Percentiles rank a stretch among this genome's conserved stretches.
phyloP scores from a whole-genome alignment of 2,888 invertebrate genomes.

The Caenorhabditis sp. region DNA sequence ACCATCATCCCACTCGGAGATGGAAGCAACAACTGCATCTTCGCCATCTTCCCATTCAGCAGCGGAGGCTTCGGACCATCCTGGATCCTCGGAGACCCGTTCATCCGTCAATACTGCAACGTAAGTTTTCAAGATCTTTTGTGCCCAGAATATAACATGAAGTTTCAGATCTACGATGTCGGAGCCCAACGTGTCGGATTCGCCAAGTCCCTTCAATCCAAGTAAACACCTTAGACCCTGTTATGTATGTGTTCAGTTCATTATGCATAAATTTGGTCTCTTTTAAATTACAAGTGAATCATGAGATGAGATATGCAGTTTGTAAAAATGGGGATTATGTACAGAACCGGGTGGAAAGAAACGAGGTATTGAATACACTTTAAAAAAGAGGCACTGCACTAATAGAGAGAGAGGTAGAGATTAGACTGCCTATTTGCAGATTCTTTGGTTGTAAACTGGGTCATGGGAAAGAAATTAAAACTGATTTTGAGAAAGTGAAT shows the following conservation, averaged over 20 bases:
- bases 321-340: conserved; percentile 31
- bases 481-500: conserved; percentile 2
- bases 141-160: not conserved
- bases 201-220: conserved; percentile 71
- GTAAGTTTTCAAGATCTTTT: conserved; percentile 32
- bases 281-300: conserved; percentile 36
- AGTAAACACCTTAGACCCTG: conserved; percentile 38
- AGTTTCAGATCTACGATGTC: conserved; percentile 71
- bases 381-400: conserved; percentile 39
- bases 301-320: conserved; percentile 17
- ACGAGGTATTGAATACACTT: conserved; percentile 40
- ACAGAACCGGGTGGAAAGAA: conserved; percentile 31
- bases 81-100: conserved; percentile 76
- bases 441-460: conserved; percentile 17
- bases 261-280: conserved; percentile 57
- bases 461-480: conserved; percentile 37
- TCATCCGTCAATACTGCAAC: conserved; percentile 74
- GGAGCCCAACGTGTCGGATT: conserved; percentile 74
- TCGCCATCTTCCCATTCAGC: conserved; percentile 73
- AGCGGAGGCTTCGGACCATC: conserved; percentile 72
- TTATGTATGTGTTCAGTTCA: conserved; percentile 26
- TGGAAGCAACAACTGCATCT: conserved; percentile 66
- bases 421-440: conserved; percentile 45
- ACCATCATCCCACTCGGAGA: conserved; percentile 68
- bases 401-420: conserved; percentile 34